phyloP scores from a whole-genome alignment of 2,797 vertebrate species.

The Sebastes baramenuke region DNA sequence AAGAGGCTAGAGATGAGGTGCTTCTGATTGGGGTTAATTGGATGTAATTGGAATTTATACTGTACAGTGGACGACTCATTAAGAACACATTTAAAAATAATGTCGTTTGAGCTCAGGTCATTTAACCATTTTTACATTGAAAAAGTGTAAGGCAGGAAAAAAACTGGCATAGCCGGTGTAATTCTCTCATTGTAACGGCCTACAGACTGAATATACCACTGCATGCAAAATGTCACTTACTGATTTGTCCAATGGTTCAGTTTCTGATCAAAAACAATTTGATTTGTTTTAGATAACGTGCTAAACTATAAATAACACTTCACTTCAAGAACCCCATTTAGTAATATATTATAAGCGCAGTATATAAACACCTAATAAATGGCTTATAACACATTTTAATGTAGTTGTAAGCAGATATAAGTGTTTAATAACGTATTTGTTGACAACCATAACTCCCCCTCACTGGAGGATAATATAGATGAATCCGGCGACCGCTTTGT shows the following conservation, averaged over 20 bases:
- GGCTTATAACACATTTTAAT: neutral
- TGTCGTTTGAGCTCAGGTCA: slow-evolving; percentile 85
- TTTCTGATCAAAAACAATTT: neutral
- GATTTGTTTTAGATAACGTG: neutral
- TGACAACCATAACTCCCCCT: neutral
- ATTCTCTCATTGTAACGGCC: slow-evolving; percentile 12
- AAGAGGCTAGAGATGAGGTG: slow-evolving; percentile 88
- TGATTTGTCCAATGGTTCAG: slow-evolving; percentile 24
- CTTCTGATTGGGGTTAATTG: slow-evolving; percentile 99
- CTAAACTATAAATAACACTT: neutral
- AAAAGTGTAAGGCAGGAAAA: slow-evolving; percentile 49
- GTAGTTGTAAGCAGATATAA: neutral
- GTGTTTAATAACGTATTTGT: neutral
- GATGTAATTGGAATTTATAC: slow-evolving; percentile 98
- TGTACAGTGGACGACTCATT: slow-evolving; percentile 89
- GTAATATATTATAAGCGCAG: neutral
- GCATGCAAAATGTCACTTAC: slow-evolving; percentile 43
- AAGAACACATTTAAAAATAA: slow-evolving; percentile 87
- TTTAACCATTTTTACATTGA: slow-evolving; percentile 81
- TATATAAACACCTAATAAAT: neutral
- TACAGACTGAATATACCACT: neutral
- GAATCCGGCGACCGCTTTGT: no score
- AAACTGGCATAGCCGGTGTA: slow-evolving; percentile 18
- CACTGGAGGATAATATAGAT: neutral
- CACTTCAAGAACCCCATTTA: neutral